phyloP scores from a whole-genome alignment of 2,797 vertebrate genomes.

The Acanthurus tractus region DNA sequence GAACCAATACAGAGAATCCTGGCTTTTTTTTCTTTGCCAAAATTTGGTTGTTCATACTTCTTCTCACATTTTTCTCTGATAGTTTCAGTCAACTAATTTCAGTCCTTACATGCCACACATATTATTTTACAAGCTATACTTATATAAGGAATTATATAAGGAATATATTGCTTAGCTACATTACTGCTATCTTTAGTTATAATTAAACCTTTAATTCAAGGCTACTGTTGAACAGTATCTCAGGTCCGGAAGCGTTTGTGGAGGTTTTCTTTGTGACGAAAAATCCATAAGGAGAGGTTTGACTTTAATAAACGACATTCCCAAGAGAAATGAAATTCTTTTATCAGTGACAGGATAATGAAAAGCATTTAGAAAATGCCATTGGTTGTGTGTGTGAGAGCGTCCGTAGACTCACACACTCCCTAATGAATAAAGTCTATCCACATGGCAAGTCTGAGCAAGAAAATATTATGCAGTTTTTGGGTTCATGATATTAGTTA shows the following conservation, averaged over 20 bases:
- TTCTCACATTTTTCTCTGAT: background rate
- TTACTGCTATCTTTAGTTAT: too few relatives aligned
- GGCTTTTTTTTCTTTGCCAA: background rate
- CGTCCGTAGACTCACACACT: constrained; percentile 2
- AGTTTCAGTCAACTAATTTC: too few relatives aligned
- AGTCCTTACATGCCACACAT: too few relatives aligned
- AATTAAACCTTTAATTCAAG: too few relatives aligned
- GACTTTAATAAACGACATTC: constrained; percentile 13
- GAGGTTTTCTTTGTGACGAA: too few relatives aligned
- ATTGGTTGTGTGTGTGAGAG: background rate
- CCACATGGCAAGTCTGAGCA: too few relatives aligned
- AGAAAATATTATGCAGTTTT: background rate
- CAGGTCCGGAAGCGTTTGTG: too few relatives aligned
- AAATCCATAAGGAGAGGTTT: constrained; percentile 6
- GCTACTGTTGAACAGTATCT: too few relatives aligned
- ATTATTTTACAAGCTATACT: too few relatives aligned
- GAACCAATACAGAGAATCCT: background rate
- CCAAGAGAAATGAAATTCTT: constrained; percentile 37
- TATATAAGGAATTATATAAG: too few relatives aligned
- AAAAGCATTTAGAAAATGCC: constrained; percentile 27
- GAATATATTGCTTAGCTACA: too few relatives aligned
- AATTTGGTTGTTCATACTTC: background rate
- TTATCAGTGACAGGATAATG: constrained; percentile 49
- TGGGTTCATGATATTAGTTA: background rate
- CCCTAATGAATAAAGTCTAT: background rate